These are phyloP conservation scores for Caenorhabditis angaria DNA, from an alignment of 2,888 invertebrate genomes.

Conservation along the genomic window DNA sequence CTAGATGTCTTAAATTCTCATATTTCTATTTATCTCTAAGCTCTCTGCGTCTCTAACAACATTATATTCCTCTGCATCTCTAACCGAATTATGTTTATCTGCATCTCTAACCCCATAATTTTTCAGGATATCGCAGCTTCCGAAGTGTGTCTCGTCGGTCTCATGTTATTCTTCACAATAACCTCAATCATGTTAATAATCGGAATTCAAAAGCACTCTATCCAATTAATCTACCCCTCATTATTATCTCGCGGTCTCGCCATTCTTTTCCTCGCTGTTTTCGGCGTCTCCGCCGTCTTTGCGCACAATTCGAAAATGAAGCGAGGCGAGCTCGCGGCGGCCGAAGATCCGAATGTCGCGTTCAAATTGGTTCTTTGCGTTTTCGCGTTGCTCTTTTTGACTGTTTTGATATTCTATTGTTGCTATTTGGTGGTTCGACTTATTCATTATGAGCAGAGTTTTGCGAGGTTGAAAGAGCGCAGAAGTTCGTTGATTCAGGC, in stretches of 20 bases:
- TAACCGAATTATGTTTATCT: not conserved
- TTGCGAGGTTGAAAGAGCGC: conserved; percentile 51
- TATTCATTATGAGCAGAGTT: conserved; percentile 56
- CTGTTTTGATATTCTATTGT: conserved; percentile 61
- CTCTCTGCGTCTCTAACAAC: too few species aligned
- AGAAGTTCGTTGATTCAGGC: conserved; percentile 60
- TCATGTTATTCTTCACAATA: conserved; percentile 48
- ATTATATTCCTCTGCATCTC: too few species aligned
- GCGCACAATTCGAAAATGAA: conserved; percentile 25
- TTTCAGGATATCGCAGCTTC: conserved; percentile 32
- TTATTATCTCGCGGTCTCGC: conserved; percentile 55
- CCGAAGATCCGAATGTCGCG: conserved; percentile 49
- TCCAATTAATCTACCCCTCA: conserved; percentile 61
- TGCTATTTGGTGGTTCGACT: conserved; percentile 63
- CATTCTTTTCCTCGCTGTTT: conserved; percentile 63
- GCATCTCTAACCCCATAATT: not conserved
- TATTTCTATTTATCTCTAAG: too few species aligned
- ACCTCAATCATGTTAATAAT: conserved; percentile 52
- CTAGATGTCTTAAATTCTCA: too few species aligned
- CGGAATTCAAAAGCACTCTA: conserved; percentile 46
- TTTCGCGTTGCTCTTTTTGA: conserved; percentile 62
- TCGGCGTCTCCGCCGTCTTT: conserved; percentile 64
- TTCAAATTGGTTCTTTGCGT: conserved; percentile 61
- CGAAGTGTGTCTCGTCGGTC: conserved; percentile 45
- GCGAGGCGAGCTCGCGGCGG: too few species aligned